phyloP scores from a whole-genome alignment of 2,888 invertebrate genomes.

The Acronicta leporina region DNA sequence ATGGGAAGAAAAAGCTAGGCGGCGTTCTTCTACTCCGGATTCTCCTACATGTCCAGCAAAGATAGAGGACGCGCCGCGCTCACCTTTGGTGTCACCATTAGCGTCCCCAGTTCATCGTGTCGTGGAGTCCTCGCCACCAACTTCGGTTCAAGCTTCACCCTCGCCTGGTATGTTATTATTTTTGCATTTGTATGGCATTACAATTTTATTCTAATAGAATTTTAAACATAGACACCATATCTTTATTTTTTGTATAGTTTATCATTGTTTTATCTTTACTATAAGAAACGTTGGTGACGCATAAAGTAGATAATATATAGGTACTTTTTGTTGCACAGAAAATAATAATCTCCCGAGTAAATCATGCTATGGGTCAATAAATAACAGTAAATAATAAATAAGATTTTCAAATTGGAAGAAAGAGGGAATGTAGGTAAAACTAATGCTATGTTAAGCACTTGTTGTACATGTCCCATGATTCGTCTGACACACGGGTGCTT shows the following conservation, averaged over 20 bases:
- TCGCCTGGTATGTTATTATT: conserved; percentile 76
- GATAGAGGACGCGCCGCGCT: conserved; percentile 67
- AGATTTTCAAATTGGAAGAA: conserved; percentile 7
- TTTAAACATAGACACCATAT: conserved; percentile 58
- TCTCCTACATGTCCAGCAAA: conserved; percentile 69
- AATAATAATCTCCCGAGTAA: conserved; percentile 22
- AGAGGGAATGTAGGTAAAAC: conserved; percentile 15
- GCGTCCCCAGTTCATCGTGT: conserved; percentile 79
- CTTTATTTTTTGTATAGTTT: conserved; percentile 67
- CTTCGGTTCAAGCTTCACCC: conserved; percentile 71
- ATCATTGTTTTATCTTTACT: conserved; percentile 68
- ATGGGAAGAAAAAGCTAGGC: conserved; percentile 78
- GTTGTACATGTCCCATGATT: conserved; percentile 23
- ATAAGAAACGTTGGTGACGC: conserved; percentile 63
- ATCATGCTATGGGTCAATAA: conserved; percentile 25
- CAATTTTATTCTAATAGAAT: conserved; percentile 35
- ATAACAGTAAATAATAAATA: too few species aligned
- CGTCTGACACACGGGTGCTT: conserved; percentile 2
- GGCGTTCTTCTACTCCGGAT: conserved; percentile 82
- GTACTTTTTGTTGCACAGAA: conserved; percentile 23
- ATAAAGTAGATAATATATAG: conserved; percentile 29
- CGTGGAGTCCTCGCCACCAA: conserved; percentile 70
- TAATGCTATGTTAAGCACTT: conserved; percentile 6
- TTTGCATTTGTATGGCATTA: conserved; percentile 21
- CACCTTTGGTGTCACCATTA: conserved; percentile 78